Evolutionary conservation across 2,113 vertebrate species (phyloP).

Genomic region (Cochlearius cochlearius): DNA sequence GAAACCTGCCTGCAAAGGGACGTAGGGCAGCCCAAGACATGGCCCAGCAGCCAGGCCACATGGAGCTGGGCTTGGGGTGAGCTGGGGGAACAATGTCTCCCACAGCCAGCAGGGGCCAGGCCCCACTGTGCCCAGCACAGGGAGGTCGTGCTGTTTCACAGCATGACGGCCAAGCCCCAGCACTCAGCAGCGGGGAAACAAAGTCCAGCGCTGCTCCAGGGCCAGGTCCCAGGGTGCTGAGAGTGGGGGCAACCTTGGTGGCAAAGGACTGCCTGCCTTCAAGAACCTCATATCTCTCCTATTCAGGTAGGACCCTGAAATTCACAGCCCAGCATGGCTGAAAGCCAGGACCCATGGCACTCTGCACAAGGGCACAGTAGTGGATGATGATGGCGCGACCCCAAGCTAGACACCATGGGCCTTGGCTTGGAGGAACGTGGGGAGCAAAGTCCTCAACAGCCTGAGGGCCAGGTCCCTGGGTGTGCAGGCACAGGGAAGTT

Average conservation of each 20-base stretch:
- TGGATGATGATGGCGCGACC: background rate
- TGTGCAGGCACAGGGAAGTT: background rate
- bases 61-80: background rate
- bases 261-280: background rate
- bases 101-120: fast-evolving
- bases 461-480: fast-evolving
- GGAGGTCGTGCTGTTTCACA: background rate
- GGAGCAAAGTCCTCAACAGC: background rate
- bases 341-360: background rate
- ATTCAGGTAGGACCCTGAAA: background rate
- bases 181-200: background rate
- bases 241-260: background rate
- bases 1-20: background rate
- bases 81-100: background rate
- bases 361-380: fast-evolving
- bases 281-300: background rate
- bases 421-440: background rate
- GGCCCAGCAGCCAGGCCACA: background rate
- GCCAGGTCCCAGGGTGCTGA: background rate
- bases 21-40: background rate
- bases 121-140: fast-evolving
- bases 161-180: background rate
- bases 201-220: background rate
- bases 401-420: background rate
- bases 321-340: background rate